A percentile compares a stretch with the other conserved stretches of the same genome.
These are phyloP conservation scores for Ctenodactylus gundi DNA, from an alignment of 2,113 vertebrate genomes.

Conservation along the genomic window DNA sequence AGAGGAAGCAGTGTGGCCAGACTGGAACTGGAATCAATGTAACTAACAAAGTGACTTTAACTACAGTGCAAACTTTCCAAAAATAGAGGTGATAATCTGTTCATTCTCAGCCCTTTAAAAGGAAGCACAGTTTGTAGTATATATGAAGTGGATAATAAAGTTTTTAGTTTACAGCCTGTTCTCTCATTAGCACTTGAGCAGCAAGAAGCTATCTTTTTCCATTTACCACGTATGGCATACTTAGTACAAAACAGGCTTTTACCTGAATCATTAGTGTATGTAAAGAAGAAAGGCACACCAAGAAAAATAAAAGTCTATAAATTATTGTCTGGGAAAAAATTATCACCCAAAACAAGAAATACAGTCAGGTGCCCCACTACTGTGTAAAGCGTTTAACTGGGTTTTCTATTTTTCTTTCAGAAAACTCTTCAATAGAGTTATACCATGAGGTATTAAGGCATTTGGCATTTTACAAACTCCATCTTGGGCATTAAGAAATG, in stretches of 20 bases:
- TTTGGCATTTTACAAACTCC: background rate
- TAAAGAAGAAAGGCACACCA: background rate
- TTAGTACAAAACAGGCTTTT: background rate
- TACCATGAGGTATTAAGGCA: background rate
- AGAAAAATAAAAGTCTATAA: background rate
- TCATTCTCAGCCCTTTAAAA: background rate
- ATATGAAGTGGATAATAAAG: background rate
- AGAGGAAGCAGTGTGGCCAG: background rate
- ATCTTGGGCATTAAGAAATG: background rate
- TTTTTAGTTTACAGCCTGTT: background rate
- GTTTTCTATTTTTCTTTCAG: background rate
- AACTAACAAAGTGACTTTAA: background rate
- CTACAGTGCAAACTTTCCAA: background rate
- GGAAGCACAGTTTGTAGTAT: background rate
- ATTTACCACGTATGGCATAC: background rate
- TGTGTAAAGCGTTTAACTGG: background rate
- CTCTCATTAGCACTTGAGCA: background rate
- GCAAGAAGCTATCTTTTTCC: background rate
- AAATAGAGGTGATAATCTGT: background rate
- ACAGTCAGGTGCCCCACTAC: background rate
- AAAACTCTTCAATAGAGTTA: background rate
- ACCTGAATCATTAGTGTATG: too few relatives aligned
- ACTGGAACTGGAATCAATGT: background rate
- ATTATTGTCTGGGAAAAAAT: background rate
- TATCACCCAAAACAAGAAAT: background rate